A percentile compares a stretch with the other conserved stretches of the same genome.
Evolutionary conservation across 1,140 invertebrate genomes (phyloP).

Genomic region (Stegodyphus mimosarum): DNA sequence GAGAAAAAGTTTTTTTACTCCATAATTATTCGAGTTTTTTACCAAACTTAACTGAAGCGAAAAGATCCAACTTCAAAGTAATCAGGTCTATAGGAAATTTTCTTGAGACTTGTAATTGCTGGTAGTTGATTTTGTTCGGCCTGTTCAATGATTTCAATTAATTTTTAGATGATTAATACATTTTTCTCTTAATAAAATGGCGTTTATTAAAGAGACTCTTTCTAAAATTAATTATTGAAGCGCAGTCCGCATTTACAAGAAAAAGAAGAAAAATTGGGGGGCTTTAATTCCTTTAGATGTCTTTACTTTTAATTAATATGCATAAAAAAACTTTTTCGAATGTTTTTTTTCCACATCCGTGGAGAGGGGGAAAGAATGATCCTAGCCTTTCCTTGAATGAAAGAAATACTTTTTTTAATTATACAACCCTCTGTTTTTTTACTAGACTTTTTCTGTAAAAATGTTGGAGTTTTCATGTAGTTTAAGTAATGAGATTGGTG

Average conservation of each 20-base stretch:
- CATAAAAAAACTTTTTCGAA: conserved; percentile 45
- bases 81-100: conserved; percentile 39
- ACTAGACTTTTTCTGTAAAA: conserved; percentile 30
- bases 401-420: conserved; percentile 20
- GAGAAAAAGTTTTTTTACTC: too few relatives aligned
- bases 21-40: too few relatives aligned
- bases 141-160: conserved; percentile 40
- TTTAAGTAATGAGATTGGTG: conserved; percentile 56
- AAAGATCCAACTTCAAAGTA: conserved; percentile 11
- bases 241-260: not conserved
- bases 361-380: conserved; percentile 23
- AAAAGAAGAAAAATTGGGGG: conserved; percentile 38
- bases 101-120: conserved; percentile 43
- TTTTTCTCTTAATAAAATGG: conserved; percentile 17
- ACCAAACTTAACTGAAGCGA: not conserved
- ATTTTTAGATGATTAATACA: conserved; percentile 30
- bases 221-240: conserved; percentile 54
- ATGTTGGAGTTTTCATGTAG: conserved; percentile 55
- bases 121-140: conserved; percentile 36
- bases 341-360: conserved; percentile 46
- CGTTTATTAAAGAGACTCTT: conserved; percentile 45
- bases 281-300: conserved; percentile 46
- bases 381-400: conserved; percentile 19
- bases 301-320: conserved; percentile 58
- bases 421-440: conserved; percentile 27